Base-by-base conservation (phyloP, 2,888 invertebrate species). In the Spisula solida region DNA sequence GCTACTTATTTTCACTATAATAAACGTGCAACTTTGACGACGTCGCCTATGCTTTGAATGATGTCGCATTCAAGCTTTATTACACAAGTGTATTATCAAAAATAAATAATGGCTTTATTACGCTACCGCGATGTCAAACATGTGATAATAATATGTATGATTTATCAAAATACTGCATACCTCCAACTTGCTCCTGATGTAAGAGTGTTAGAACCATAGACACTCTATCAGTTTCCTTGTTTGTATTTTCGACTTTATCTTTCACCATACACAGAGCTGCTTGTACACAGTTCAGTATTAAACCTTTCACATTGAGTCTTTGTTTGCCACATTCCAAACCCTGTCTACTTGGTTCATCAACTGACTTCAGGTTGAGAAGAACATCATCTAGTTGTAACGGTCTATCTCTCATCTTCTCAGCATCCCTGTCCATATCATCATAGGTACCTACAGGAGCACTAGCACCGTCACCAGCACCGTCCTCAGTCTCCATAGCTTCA, bases 241-340 rank as follows among this genome's bases (percentile, higher is more conserved):
- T 56, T 1, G 84, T 83, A 29, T 88, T 88, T 29, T 82, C 81
- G 2, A 88, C 92, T 20, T 90, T 87, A 82, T 95, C 95, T 84
- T 94, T 94, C 56, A 96, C 92, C 93, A 95, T 94, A 34, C 95
- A 93, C 2, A 94, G 91, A 4, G 95, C 95, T 0, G 93, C 91
- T 87, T 94, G 95, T 25, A 95, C 75, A 88, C 95, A 94, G 8
- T 88, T 87, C 29, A 85, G 79, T 31, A 95, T 89, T 31, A 95
- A 85, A 20, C 83, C 78, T 34, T 88, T 87, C n/a, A 92, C 88
- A 87, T 91, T 86, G 6, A 81, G 81, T 83, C 51, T 83, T 1
- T 55, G 16, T 48, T 48, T 41, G 16, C 83, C 48, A 82, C 34
- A 81, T 34, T 41, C 47, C 66, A n/a, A 5, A 51, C 14, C 51